These are phyloP conservation scores for Lucilia cuprina DNA, from an alignment of 1,140 invertebrate species.

Conservation along the genomic window DNA sequence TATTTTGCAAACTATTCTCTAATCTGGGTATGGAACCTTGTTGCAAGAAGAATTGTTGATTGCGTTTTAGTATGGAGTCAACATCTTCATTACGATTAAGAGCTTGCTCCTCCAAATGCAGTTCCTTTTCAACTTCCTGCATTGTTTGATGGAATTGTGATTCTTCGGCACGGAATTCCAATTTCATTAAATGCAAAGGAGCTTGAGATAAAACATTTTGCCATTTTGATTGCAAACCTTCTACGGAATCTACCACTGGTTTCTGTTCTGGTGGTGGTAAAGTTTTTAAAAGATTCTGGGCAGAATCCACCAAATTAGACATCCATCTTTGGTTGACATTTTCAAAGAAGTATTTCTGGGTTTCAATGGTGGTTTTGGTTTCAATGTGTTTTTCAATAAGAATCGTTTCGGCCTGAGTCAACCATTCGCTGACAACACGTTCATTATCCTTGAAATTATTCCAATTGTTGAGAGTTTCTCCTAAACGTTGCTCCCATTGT, in stretches of 20 bases:
- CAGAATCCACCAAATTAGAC: conserved; percentile 79
- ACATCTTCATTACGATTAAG: conserved; percentile 86
- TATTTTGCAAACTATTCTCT: conserved; percentile 76
- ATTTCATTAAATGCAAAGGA: conserved; percentile 82
- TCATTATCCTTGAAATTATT: conserved; percentile 83
- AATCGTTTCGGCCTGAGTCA: conserved; percentile 81
- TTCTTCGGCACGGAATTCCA: conserved; percentile 90
- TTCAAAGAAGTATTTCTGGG: conserved; percentile 84
- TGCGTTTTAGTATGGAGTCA: conserved; percentile 76
- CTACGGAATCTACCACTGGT: conserved; percentile 73
- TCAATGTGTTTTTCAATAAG: conserved; percentile 83
- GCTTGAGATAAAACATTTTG: conserved; percentile 78
- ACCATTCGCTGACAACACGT: conserved; percentile 82
- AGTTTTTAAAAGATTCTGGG: conserved; percentile 78
- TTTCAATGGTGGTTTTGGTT: conserved; percentile 80
- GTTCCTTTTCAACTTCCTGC: conserved; percentile 88
- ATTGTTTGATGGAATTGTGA: conserved; percentile 83
- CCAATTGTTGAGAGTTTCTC: conserved; percentile 83
- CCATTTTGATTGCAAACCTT: conserved; percentile 78
- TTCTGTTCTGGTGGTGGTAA: conserved; percentile 73
- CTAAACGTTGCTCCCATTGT: conserved; percentile 80
- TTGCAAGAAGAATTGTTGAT: conserved; percentile 79
- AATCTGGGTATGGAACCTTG: conserved; percentile 74
- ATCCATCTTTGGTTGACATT: conserved; percentile 84
- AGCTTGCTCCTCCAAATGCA: conserved; percentile 84